Conservation (phyloP, 2,113 vertebrate species). For the Fulmarus glacialis region DNA sequence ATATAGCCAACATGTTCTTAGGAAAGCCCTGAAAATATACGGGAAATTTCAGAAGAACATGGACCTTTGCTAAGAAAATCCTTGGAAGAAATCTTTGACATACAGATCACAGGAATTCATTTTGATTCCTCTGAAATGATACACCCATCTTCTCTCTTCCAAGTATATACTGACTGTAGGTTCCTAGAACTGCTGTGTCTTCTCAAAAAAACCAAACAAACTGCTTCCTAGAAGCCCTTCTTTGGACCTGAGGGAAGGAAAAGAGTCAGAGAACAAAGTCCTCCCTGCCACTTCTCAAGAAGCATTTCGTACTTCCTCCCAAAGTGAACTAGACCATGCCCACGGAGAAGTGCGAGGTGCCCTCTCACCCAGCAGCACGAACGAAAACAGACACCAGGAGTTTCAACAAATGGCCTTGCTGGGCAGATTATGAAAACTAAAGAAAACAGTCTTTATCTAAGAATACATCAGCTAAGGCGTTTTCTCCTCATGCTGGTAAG, state of each 20-base stretch:
- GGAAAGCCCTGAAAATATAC: neutral
- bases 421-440: neutral
- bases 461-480: neutral
- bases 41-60: neutral
- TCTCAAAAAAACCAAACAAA: neutral
- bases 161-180: neutral
- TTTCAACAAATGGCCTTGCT: neutral
- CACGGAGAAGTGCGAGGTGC: rapidly evolving
- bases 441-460: neutral
- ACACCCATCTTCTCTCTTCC: neutral
- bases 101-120: neutral
- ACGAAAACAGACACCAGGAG: neutral
- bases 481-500: neutral
- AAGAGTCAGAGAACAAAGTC: neutral
- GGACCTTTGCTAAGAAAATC: neutral
- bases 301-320: neutral
- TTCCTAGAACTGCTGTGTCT: neutral
- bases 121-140: neutral
- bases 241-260: neutral
- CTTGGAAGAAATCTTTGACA: neutral
- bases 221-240: neutral
- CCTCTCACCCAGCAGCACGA: neutral
- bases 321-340: neutral
- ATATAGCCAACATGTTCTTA: neutral
- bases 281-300: neutral